phyloP scores from a whole-genome alignment of 2,888 invertebrate species.

The Diaprepes abbreviatus region DNA sequence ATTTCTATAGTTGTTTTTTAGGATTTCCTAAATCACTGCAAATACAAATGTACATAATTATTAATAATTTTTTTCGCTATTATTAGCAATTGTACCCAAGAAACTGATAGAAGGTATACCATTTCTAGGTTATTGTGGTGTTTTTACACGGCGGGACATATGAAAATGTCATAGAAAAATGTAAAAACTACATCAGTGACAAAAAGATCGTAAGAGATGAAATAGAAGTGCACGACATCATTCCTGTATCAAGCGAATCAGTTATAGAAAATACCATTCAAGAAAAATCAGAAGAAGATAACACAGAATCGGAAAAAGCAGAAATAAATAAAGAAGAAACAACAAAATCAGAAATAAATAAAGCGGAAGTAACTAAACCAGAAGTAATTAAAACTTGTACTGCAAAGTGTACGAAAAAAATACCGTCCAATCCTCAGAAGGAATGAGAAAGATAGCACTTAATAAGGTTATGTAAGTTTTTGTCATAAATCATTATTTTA shows the following conservation, averaged over 20 bases:
- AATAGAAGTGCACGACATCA: neutral
- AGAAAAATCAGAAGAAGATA: neutral
- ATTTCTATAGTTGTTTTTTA: too few species aligned
- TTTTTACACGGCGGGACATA: constrained; percentile 75
- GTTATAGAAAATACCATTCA: neutral
- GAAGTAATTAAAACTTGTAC: too few species aligned
- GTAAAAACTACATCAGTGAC: constrained; percentile 49
- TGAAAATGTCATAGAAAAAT: constrained; percentile 56
- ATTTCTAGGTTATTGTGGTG: constrained; percentile 75
- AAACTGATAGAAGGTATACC: too few species aligned
- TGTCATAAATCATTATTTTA: constrained; percentile 24
- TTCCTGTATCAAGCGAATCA: neutral
- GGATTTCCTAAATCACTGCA: too few species aligned
- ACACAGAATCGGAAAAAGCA: neutral
- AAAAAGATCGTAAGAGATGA: neutral
- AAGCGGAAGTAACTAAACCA: too few species aligned
- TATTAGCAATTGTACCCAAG: too few species aligned
- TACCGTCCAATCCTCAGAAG: neutral
- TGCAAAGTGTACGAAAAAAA: neutral
- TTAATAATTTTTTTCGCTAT: too few species aligned
- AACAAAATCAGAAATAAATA: too few species aligned
- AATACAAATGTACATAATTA: too few species aligned
- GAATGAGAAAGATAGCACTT: constrained; percentile 12
- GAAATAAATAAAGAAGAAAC: too few species aligned
- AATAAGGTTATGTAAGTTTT: neutral